Evolutionary conservation across 2,888 invertebrate species (phyloP), one percentile per base, ranked within the genome.

Genomic region (Eupithecia centaureata): DNA sequence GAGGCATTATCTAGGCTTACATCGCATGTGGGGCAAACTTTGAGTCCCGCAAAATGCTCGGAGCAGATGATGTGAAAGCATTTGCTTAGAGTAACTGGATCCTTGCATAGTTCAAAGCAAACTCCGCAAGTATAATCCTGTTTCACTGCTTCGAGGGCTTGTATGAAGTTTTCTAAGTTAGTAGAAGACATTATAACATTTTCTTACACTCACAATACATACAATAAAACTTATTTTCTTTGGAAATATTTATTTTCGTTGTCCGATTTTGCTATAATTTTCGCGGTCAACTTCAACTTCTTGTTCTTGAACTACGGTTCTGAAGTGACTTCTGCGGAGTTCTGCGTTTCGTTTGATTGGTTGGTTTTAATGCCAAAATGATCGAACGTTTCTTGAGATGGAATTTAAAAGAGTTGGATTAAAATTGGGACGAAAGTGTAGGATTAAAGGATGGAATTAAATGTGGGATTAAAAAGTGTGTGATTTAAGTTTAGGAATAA

Each of bases 41-140:
- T 80, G 56, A 91, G 73, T 18, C 64, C 75, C 12, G 76, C 72
- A 38, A 88, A 88, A 78, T 93, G 93, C 59, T 82, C 82, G 0
- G 80, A 79, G 72, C 93, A 93, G 70, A 93, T 84, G 0, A 89
- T 73, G 69, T 93, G 93, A 68, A 88, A 92, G 77, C 93, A 93
- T 76, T 85, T 82, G 63, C 87, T 89, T n/a, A 93, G 72, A 8
- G 87, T 88, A 4, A 90, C 85, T 0, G 92, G 91, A 61, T 92
- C 80, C 68, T 84, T 84, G 65, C 88, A 91, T 13, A 91, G 69
- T 78, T 92, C 77, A 0, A 71, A 74, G 72, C 93, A 93, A 62
- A 85, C 77, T 4, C 83, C 83, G 73, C 93, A 93, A 0, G 77
- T 86, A 30, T 87, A 88, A 68, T 88, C 87, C 52, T 86, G 76